Conservation (phyloP, 2,113 vertebrate species). For the Ibidorhyncha struthersii region DNA sequence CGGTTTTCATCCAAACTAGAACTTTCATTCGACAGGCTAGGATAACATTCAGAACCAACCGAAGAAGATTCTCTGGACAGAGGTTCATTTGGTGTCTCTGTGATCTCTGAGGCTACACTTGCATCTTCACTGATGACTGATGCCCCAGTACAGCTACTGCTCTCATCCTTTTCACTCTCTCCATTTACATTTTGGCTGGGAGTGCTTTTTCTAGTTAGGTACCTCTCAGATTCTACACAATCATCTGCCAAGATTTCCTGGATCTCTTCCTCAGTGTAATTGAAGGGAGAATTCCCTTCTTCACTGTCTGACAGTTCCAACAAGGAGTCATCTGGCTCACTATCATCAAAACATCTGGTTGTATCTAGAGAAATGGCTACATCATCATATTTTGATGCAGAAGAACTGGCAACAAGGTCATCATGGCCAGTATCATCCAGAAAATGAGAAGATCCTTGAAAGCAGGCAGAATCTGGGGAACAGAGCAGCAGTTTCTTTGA, state of each 20-base stretch:
- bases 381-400: background rate
- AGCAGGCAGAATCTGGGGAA: constrained; percentile 30
- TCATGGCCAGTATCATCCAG: background rate
- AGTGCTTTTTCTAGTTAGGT: background rate
- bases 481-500: background rate
- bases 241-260: constrained; percentile 71
- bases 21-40: background rate
- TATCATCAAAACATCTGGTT: background rate
- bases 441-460: background rate
- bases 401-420: background rate
- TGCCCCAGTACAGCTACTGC: background rate
- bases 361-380: constrained; percentile 32
- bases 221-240: background rate
- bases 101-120: background rate
- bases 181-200: background rate
- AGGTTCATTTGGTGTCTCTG: background rate
- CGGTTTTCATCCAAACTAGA: background rate
- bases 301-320: constrained; percentile 68
- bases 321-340: constrained; percentile 68
- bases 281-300: constrained; percentile 57
- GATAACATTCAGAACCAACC: background rate
- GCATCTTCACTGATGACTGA: background rate
- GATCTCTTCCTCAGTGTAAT: constrained; percentile 72
- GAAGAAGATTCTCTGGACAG: background rate
- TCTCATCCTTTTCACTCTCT: background rate